phyloP scores from a whole-genome alignment of 2,888 invertebrate species.

The Neelides folsomi region DNA sequence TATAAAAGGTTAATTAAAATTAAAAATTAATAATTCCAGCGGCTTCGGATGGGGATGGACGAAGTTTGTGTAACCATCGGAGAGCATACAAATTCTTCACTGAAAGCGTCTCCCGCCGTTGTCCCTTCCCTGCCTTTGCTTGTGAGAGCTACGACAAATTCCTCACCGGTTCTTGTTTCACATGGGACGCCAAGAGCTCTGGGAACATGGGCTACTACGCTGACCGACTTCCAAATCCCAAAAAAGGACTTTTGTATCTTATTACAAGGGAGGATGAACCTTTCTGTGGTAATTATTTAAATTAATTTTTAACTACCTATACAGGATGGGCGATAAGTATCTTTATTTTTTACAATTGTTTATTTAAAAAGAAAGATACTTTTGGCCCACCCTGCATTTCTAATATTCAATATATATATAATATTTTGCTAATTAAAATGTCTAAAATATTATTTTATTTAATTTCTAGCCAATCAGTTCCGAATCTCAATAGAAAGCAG shows the following conservation, averaged over 20 bases:
- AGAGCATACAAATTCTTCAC: constrained; percentile 88
- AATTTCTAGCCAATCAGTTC: constrained; percentile 64
- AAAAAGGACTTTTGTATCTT: constrained; percentile 50
- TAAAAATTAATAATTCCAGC: constrained; percentile 32
- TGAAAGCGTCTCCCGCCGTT: constrained; percentile 79
- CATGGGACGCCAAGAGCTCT: constrained; percentile 52
- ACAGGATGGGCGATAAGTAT: background rate
- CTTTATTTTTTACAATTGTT: background rate
- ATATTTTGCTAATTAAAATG: too few relatives aligned
- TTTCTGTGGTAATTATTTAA: constrained; percentile 78
- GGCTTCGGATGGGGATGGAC: constrained; percentile 66
- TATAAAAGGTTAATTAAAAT: background rate
- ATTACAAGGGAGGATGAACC: constrained; percentile 82
- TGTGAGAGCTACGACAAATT: constrained; percentile 75
- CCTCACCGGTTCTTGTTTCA: constrained; percentile 61
- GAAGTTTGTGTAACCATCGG: constrained; percentile 82
- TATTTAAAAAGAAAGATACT: too few relatives aligned
- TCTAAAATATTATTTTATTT: background rate
- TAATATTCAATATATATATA: background rate
- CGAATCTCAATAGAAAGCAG: constrained; percentile 67
- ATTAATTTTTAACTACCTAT: too few relatives aligned
- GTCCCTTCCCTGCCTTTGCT: constrained; percentile 81
- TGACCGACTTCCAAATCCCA: constrained; percentile 39
- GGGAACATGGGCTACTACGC: constrained; percentile 92
- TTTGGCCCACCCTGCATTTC: background rate